Evolutionary conservation across 2,797 vertebrate genomes (phyloP), one percentile per base, ranked within the genome.

Genomic region (Liparis tanakae): DNA sequence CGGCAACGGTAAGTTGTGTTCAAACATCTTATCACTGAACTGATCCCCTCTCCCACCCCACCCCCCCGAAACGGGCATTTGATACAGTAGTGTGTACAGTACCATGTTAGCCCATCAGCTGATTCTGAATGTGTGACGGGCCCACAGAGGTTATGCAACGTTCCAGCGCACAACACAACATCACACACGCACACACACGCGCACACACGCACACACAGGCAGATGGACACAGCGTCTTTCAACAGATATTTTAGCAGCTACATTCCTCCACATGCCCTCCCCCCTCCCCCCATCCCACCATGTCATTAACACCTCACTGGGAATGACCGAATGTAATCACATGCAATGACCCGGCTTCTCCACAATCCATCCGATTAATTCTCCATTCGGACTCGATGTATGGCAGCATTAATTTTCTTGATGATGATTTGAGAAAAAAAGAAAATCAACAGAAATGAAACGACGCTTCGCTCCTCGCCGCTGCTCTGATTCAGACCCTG

Each of bases 1-100:
- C 92, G 85, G 87, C 91, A 92, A 92, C 91, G 94, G 94, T 94
- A 94, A 94, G 94, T 94, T 94, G 90, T 94, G 93, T 93, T 89
- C 90, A 92, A 92, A 91, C 89, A 89, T 92, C 83, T 30, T 84
- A 88, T 93, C 83, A 91, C 92, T 94, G 90, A 92, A 89, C 84
- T 93, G 92, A 91, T 51, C 81, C 79, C 67, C 70, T 33, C 58
- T 68, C 62, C 68, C 63, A 48, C 55, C 62, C 82, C 81, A 81
- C 85, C 81, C 85, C 85, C 86, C 80, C 82, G 41, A 88, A 63
- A 83, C 54, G 80, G 85, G 76, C 77, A 74, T 85, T 84, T 88
- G 22, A 79, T 62, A 65, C 58, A 83, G 76, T 74, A 57, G 59
- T 18, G 61, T 78, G 67, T 82, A 58, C 62, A 76, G 58, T 67